Percentiles rank a stretch among this genome's conserved stretches.
Conservation (phyloP, 2,113 vertebrate species). For the Psittacula cyanocephala region DNA sequence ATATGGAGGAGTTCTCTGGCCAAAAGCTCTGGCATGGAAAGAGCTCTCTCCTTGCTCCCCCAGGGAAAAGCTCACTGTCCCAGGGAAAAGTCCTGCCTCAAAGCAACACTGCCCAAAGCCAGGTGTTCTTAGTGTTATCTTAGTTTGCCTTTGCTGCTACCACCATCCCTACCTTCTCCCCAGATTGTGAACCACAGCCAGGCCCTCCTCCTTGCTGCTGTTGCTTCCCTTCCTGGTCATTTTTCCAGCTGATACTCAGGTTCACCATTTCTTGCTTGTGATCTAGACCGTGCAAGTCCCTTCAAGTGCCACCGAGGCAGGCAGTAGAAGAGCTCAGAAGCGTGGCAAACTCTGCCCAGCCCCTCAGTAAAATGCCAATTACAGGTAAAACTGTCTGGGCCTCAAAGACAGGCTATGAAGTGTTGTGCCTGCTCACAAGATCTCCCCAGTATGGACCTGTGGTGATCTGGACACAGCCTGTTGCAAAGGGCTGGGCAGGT, state of each 20-base stretch:
- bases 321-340: neutral
- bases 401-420: neutral
- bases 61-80: neutral
- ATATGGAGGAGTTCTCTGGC: neutral
- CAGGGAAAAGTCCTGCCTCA: neutral
- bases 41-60: neutral
- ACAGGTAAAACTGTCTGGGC: neutral
- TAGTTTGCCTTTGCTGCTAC: neutral
- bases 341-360: neutral
- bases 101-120: neutral
- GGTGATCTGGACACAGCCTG: rapidly evolving
- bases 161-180: neutral
- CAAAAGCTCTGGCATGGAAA: neutral
- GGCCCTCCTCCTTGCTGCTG: neutral
- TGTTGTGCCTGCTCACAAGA: neutral
- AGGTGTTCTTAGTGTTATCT: neutral
- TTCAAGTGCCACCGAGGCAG: neutral
- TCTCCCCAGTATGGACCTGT: rapidly evolving
- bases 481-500: neutral
- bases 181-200: neutral
- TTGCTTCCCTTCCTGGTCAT: neutral
- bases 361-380: neutral
- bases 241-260: neutral
- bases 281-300: neutral
- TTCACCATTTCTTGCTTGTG: neutral